phyloP scores from a whole-genome alignment of 2,797 vertebrate genomes.

The Scolopax bukidnonensis region DNA sequence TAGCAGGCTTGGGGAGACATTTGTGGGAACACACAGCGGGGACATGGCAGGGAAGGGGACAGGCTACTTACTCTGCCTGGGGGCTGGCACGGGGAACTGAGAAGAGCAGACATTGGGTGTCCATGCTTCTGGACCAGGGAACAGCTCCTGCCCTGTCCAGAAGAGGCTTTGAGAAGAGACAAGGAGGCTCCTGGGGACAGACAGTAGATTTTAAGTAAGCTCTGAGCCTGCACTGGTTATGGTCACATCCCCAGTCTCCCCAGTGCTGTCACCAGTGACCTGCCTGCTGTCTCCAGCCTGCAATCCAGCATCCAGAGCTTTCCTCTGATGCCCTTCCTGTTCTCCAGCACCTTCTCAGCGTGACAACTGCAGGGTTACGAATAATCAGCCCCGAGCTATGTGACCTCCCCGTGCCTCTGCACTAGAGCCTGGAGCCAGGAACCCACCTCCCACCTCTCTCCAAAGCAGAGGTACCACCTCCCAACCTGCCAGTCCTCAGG shows the following conservation, averaged over 20 bases:
- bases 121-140: not conserved
- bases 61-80: not conserved
- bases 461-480: not conserved
- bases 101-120: not conserved
- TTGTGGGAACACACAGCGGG: rapidly evolving
- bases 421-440: not conserved
- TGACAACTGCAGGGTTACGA: no score
- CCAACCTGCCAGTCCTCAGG: not conserved
- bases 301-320: not conserved
- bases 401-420: rapidly evolving
- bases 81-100: not conserved
- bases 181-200: not conserved
- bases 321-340: not conserved
- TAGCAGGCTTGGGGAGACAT: rapidly evolving
- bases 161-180: not conserved
- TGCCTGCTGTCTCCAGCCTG: not conserved
- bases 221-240: not conserved
- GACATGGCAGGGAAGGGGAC: not conserved
- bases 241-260: not conserved
- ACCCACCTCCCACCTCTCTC: no score
- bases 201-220: not conserved
- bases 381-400: not conserved
- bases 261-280: not conserved
- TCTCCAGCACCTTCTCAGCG: not conserved
- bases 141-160: not conserved